Base-by-base conservation (phyloP, 2,113 vertebrate genomes). In the Prochilodus magdalenae region DNA sequence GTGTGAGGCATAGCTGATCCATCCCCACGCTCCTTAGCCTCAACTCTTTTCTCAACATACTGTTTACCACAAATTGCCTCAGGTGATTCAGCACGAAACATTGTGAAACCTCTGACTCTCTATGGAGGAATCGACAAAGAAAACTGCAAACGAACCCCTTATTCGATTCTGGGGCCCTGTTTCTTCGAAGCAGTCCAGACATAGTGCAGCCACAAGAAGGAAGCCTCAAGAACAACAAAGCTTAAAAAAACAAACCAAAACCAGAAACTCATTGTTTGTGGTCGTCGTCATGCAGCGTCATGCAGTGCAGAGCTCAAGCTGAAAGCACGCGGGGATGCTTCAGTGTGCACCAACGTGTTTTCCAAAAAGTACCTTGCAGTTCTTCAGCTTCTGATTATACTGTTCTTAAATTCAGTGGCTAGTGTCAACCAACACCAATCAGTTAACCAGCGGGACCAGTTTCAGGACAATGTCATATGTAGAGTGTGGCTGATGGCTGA, bases 121-220 rank as follows among this genome's bases (percentile, higher is more conserved):
- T 27, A 13, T 15, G 22, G 11, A 63, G 49, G 10, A 69, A 60
- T 12, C 60, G 40, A 66, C 60, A 47, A n/a, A 22, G 59, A 49
- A n/a, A 26, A 33, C 27, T 44, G 60, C 75, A 49, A 77, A 77
- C 12, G 60, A 27, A 29, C 15, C n/a, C 15, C 24, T 29, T 18
- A 27, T 51, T 30, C 33, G 47, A 29, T 67, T 77, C 44, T 63
- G 88, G 75, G 11, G 60, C 85, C 85, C 90, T 85, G 80, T 84
- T 57, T 83, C 73, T 79, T 86, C 92, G 92, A 90, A 81, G 89
- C 86, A 90, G 91, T 86, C 75, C 86, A 94, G 91, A 91, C 86
- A 92, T 82, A 73, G 26, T 82, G 87, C 91, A 88, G 79, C 83
- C 55, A 77, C 79, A 80, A 81, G 75, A 92, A 88, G 72, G 72